Percentiles rank a stretch among this genome's conserved stretches.
These are phyloP conservation scores for Bombyx huttoni DNA, from an alignment of 2,888 invertebrate genomes.

Conservation along the genomic window DNA sequence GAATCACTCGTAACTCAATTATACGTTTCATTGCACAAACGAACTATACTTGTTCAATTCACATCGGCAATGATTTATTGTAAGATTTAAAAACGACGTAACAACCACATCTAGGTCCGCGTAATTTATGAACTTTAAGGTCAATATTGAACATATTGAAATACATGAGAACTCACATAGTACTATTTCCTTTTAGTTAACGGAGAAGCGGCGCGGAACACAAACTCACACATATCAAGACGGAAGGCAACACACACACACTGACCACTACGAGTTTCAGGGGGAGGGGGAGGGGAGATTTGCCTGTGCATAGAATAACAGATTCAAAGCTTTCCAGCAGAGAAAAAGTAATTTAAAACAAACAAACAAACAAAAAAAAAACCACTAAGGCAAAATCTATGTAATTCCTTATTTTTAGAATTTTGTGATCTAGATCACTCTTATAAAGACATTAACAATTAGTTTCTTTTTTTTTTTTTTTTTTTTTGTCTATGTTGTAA, in stretches of 20 bases:
- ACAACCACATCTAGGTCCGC: no score
- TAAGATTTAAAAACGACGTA: no score
- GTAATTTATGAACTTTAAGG: background rate
- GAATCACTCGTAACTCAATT: no score
- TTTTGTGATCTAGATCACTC: conserved; percentile 64
- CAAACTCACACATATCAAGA: conserved; percentile 70
- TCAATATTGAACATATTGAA: background rate
- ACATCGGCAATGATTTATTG: no score
- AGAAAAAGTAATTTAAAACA: conserved; percentile 10
- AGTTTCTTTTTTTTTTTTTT: no score
- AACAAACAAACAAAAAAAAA: no score
- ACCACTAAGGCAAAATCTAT: conserved; percentile 43
- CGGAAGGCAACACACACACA: conserved; percentile 57
- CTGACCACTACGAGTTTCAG: conserved; percentile 54
- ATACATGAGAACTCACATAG: conserved; percentile 48
- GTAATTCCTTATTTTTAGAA: conserved; percentile 61
- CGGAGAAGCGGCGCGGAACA: conserved; percentile 56
- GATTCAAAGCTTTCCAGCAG: conserved; percentile 9
- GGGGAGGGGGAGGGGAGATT: conserved; percentile 23
- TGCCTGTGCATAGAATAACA: conserved; percentile 28
- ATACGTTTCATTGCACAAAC: no score
- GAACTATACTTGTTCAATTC: no score
- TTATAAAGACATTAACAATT: conserved; percentile 71
- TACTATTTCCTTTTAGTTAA: conserved; percentile 69
- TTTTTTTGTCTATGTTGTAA: conserved; percentile 34